Conservation (phyloP, 2,113 vertebrate species). For the Macaca fascicularis region T2T-MFA8v1.1 NC_088378.1:125308501-125309000, state of each 20-base stretch:
- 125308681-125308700: neutral
- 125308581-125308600: neutral
- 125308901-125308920: neutral
- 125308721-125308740: neutral
- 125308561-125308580: neutral
- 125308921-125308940: neutral
- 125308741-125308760: neutral
- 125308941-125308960: neutral
- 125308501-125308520: neutral
- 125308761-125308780: neutral
- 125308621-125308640: neutral
- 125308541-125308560: neutral
- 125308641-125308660: neutral
- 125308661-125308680: neutral
- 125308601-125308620: neutral
- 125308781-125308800: neutral
- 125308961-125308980: neutral
- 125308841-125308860: neutral
- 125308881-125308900: neutral
- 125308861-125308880: neutral
- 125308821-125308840: neutral
- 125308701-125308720: neutral
- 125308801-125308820: neutral
- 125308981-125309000: neutral
- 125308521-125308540: neutral